Conservation (phyloP, 1,140 invertebrate genomes). For the Druon quercuslanigerum region DNA sequence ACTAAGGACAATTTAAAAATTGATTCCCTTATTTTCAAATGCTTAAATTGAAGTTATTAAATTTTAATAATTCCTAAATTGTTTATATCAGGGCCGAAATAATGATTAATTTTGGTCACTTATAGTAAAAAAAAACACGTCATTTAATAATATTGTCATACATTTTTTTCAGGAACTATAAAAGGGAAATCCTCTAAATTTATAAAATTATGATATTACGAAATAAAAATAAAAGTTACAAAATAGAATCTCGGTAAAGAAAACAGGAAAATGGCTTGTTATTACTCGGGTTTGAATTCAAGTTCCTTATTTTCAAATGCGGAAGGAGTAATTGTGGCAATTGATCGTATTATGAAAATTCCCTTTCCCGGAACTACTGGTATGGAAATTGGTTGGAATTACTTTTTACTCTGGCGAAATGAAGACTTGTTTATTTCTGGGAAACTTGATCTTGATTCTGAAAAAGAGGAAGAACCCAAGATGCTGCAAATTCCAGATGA, state of each 20-base stretch:
- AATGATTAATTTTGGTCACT: too few relatives aligned
- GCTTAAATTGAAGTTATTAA: too few relatives aligned
- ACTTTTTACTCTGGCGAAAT: constrained; percentile 64
- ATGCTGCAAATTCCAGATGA: constrained; percentile 54
- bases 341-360: constrained; percentile 58
- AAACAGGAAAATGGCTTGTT: constrained; percentile 57
- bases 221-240: too few relatives aligned
- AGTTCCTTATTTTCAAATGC: constrained; percentile 53
- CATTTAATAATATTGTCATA: too few relatives aligned
- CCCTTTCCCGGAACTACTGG: constrained; percentile 52
- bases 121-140: too few relatives aligned
- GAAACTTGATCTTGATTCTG: constrained; percentile 44
- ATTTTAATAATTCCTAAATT: too few relatives aligned
- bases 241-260: not conserved
- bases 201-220: too few relatives aligned
- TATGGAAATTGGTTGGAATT: constrained; percentile 71
- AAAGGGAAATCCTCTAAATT: too few relatives aligned
- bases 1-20: too few relatives aligned
- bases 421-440: constrained; percentile 58
- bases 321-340: constrained; percentile 35
- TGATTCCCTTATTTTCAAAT: too few relatives aligned
- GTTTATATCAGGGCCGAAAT: too few relatives aligned
- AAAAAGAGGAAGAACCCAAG: constrained; percentile 22
- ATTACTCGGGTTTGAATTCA: constrained; percentile 65
- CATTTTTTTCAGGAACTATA: too few relatives aligned